phyloP scores from a whole-genome alignment of 2,888 invertebrate species.

The Zonitis immaculata region DNA sequence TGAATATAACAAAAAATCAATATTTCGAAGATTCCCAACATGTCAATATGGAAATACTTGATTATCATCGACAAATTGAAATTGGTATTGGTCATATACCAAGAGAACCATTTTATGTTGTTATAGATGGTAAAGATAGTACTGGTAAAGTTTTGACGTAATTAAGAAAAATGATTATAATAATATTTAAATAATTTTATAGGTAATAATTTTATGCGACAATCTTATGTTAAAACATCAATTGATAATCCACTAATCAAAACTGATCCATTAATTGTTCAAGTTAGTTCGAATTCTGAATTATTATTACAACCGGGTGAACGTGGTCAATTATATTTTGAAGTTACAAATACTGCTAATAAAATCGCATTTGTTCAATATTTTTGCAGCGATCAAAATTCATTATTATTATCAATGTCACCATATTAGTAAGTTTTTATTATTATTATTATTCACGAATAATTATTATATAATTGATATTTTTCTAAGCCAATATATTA shows the following conservation, averaged over 20 bases:
- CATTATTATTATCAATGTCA: constrained; percentile 54
- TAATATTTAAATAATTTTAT: constrained; percentile 10
- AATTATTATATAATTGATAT: too few relatives aligned
- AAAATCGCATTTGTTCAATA: constrained; percentile 55
- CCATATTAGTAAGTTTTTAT: constrained; percentile 52
- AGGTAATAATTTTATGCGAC: constrained; percentile 35
- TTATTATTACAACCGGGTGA: constrained; percentile 45
- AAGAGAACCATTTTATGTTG: constrained; percentile 31
- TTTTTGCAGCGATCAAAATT: constrained; percentile 57
- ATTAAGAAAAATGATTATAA: neutral
- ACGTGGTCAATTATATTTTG: constrained; percentile 56
- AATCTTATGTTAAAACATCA: constrained; percentile 30
- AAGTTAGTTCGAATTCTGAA: constrained; percentile 50
- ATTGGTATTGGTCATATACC: constrained; percentile 29
- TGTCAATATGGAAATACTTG: neutral
- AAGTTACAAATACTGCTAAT: constrained; percentile 67
- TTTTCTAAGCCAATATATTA: constrained; percentile 29
- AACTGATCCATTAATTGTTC: constrained; percentile 41
- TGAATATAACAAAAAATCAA: neutral
- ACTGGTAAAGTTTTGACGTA: constrained; percentile 27
- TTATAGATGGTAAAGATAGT: constrained; percentile 36
- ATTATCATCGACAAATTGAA: neutral
- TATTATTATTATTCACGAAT: too few relatives aligned
- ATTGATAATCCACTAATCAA: constrained; percentile 23
- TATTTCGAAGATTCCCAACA: neutral